Conservation (phyloP, 2,888 invertebrate genomes). For the Hypomecis atomaria region DNA sequence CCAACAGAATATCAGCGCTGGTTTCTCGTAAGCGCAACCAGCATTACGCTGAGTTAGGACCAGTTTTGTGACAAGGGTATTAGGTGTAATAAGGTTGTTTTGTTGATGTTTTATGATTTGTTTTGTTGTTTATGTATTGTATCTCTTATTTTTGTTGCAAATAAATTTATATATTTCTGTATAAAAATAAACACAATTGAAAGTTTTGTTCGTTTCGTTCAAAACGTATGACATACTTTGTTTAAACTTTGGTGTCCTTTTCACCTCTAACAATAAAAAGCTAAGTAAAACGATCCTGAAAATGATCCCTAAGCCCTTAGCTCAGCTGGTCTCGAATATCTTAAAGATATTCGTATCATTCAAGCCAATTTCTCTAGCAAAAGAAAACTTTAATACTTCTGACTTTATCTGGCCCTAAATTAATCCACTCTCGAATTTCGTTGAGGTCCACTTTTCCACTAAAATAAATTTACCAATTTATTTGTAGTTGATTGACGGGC, state of each 20-base stretch:
- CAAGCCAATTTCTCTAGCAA: slow-evolving; percentile 6
- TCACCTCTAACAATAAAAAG: background rate
- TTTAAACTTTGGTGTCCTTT: background rate
- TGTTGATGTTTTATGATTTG: too few relatives aligned
- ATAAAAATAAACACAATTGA: too few relatives aligned
- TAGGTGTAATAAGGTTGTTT: too few relatives aligned
- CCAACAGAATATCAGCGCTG: too few relatives aligned
- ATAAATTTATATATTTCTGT: too few relatives aligned
- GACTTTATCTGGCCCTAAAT: slow-evolving; percentile 7
- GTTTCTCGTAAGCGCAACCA: too few relatives aligned
- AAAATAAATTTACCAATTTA: background rate
- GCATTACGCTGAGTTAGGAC: too few relatives aligned
- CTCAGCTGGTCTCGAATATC: background rate
- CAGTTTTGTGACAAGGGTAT: too few relatives aligned
- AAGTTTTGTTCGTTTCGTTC: too few relatives aligned
- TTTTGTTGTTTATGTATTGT: too few relatives aligned
- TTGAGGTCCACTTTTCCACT: slow-evolving; percentile 13
- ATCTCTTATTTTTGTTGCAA: too few relatives aligned
- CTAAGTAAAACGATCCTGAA: background rate
- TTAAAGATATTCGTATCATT: slow-evolving; percentile 4
- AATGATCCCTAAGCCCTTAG: background rate
- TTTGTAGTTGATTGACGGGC: background rate
- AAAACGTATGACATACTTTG: too few relatives aligned
- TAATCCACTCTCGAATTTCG: slow-evolving; percentile 19
- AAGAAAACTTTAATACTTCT: slow-evolving; percentile 19